A percentile compares a stretch with the other conserved stretches of the same genome.
These are phyloP conservation scores for Notiomystis cincta DNA, from an alignment of 2,113 vertebrate species.

Conservation along the genomic window DNA sequence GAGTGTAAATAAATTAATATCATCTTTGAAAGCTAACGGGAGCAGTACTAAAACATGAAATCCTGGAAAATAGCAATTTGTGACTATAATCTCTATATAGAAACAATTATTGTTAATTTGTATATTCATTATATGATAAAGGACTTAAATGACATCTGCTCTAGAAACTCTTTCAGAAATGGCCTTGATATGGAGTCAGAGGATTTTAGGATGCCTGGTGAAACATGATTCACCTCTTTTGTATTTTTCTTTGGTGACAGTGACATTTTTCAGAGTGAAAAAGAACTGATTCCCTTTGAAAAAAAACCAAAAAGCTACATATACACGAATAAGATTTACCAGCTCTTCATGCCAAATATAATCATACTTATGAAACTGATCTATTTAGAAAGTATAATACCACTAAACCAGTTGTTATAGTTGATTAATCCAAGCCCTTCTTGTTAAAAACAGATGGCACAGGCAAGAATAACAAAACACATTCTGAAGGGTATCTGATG, in stretches of 20 bases:
- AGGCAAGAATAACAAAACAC: conserved; percentile 14
- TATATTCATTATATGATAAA: not conserved
- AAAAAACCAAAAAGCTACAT: not conserved
- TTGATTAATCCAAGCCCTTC: conserved; percentile 40
- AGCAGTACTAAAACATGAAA: not conserved
- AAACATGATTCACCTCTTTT: not conserved
- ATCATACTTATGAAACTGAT: conserved; percentile 10
- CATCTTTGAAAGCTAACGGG: not conserved
- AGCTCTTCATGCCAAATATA: conserved; percentile 19
- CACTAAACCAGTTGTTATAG: conserved; percentile 29
- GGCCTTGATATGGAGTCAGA: not conserved
- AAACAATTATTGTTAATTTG: not conserved
- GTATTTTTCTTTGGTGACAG: not conserved
- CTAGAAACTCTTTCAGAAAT: not conserved
- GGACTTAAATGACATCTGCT: not conserved
- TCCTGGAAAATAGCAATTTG: not conserved
- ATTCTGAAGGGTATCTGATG: conserved; percentile 7
- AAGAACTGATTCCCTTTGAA: not conserved
- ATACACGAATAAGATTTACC: not conserved
- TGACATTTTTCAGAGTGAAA: not conserved
- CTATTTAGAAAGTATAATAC: conserved; percentile 25
- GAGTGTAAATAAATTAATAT: conserved; percentile 18
- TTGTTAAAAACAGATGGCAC: conserved; percentile 48
- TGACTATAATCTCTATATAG: not conserved
- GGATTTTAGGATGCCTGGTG: not conserved